Percentiles rank a stretch among this genome's conserved stretches.
These are phyloP conservation scores for Ryuthela nishihirai DNA, from an alignment of 2,888 invertebrate species.

Conservation along the genomic window DNA sequence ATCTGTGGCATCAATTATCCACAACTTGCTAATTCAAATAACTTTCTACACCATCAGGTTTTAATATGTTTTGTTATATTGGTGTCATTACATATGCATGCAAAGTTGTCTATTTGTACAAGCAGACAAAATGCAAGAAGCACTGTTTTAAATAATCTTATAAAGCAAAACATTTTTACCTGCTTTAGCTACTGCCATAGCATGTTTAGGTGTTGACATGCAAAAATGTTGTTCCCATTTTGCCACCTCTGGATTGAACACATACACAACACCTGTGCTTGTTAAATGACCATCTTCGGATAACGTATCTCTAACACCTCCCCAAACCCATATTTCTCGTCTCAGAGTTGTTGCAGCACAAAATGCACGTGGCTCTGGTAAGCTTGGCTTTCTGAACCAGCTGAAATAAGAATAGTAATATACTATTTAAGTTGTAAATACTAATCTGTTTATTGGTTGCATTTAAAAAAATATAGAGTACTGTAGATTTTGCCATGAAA, in stretches of 20 bases:
- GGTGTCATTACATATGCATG: no score
- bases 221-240: conserved; percentile 22
- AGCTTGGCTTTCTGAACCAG: conserved; percentile 13
- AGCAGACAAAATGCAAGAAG: no score
- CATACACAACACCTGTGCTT: conserved; percentile 21
- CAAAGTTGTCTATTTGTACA: no score
- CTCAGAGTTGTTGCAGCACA: conserved; percentile 17
- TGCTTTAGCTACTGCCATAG: conserved; percentile 17
- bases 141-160: no score
- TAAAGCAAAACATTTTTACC: conserved; percentile 10
- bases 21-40: no score
- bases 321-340: conserved; percentile 32
- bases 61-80: no score
- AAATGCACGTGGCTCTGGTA: conserved; percentile 25
- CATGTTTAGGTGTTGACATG: conserved; percentile 21
- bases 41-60: no score
- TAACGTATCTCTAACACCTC: conserved; percentile 18
- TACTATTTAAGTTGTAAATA: no score
- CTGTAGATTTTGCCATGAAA: no score
- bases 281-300: conserved; percentile 12
- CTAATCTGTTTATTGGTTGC: no score
- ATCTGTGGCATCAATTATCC: no score
- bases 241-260: conserved; percentile 12
- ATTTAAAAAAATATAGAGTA: no score
- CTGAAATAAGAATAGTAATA: conserved; percentile 18